Evolutionary conservation across 2,888 invertebrate genomes (phyloP), one percentile per base, ranked within the genome.

Genomic region (Lutraria lutraria): DNA sequence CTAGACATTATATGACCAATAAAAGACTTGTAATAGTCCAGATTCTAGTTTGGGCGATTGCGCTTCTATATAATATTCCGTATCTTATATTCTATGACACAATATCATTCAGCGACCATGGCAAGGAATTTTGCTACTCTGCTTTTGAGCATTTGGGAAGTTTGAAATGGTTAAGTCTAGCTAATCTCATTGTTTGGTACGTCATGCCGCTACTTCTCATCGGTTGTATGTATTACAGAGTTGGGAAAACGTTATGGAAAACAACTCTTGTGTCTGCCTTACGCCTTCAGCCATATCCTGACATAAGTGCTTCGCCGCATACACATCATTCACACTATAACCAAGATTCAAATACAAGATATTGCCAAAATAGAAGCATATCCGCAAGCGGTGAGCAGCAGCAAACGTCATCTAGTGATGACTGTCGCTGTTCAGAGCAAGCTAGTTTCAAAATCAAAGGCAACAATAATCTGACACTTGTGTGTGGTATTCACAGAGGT

Each of bases 51-150:
- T 98, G 98, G 98, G 97, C 98, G 85, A 97, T 98, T 29, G 98
- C 98, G 92, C 98, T 98, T 0, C 97, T 98, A 0, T 98, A 98
- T 97, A 98, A 98, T 91, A 98, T 98, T 3, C 98, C 98, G 0
- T 98, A 98, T 95, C 98, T 98, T 96, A 97, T 98, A 93, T 98
- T 98, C 97, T 98, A 98, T 93, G 98, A 98, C 95, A 98, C 98
- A 0, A 97, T 98, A 84, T 97, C 97, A 29, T 72, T 91, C 29
- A 83, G 82, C 16, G 89, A 91, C n/a, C 29, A 76, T 31, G 86
- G 81, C n/a, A 89, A 87, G 19, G 90, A 90, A 31, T 93, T 89
- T 52, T 93, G 93, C 81, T 93, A 93, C 72, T 89, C 88, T 12
- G 79, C 86, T n/a, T 86, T 85, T 53, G 85, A 88, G 0, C 76